Conservation (phyloP, 2,888 invertebrate species). For the Diarsia brunnea region DNA sequence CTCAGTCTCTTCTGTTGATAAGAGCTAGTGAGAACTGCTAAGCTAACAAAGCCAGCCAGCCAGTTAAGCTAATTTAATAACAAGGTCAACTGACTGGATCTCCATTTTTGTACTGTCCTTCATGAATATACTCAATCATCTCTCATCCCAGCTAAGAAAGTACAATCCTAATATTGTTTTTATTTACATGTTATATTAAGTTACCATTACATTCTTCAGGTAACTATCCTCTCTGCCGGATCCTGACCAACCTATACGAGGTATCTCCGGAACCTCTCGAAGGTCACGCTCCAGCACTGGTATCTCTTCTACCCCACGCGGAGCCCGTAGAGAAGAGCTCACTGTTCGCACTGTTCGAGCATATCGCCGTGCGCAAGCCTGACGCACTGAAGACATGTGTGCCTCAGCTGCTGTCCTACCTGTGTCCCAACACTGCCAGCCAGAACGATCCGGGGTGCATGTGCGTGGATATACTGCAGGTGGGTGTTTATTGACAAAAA, state of each 20-base stretch:
- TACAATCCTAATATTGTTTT: too few species aligned
- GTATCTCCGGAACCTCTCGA: constrained; percentile 96
- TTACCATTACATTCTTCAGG: constrained; percentile 88
- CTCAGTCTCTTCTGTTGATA: too few species aligned
- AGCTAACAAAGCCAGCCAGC: too few species aligned
- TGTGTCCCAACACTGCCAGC: constrained; percentile 87
- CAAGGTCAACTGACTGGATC: too few species aligned
- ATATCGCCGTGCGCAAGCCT: constrained; percentile 95
- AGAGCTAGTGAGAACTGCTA: too few species aligned
- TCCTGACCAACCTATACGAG: constrained; percentile 97
- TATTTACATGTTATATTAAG: too few species aligned
- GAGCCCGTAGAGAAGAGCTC: constrained; percentile 96
- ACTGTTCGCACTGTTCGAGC: constrained; percentile 95
- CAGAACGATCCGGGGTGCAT: constrained; percentile 85
- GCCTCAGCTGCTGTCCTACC: constrained; percentile 95
- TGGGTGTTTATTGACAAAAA: constrained; percentile 17
- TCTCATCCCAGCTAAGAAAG: too few species aligned
- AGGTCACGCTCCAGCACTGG: constrained; percentile 95
- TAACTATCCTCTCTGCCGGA: constrained; percentile 96
- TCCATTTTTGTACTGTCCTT: too few species aligned
- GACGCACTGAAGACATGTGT: constrained; percentile 95
- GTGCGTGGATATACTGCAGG: constrained; percentile 87
- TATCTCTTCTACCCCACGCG: constrained; percentile 95
- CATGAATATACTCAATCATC: too few species aligned
- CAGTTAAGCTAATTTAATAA: too few species aligned